phyloP scores from a whole-genome alignment of 2,113 vertebrate genomes.

The Cyrtonyx montezumae region DNA sequence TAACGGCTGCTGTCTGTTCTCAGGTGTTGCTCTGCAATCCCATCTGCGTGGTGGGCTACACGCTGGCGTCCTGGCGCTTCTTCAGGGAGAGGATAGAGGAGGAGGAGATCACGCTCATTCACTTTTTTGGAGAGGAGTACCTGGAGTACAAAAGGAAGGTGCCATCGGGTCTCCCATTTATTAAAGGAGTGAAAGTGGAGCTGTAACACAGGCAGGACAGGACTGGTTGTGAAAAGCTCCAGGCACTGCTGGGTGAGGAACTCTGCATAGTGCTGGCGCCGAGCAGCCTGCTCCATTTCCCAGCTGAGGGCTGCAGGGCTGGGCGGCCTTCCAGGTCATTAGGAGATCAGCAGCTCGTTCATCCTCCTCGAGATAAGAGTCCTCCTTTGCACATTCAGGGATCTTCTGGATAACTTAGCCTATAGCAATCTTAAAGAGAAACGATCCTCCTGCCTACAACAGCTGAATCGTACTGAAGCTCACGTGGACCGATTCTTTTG shows the following conservation, averaged over 20 bases:
- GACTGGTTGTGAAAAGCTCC: not conserved
- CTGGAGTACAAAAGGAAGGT: conserved; percentile 93
- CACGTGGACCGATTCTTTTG: not conserved
- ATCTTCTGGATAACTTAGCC: conserved; percentile 25
- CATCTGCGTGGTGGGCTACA: conserved; percentile 89
- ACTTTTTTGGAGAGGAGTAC: conserved; percentile 96
- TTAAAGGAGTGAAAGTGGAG: conserved; percentile 90
- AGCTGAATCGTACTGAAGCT: not conserved
- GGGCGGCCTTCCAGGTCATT: not conserved
- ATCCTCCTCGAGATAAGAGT: not conserved
- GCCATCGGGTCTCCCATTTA: conserved; percentile 93
- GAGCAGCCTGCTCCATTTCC: not conserved
- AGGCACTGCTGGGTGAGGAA: not conserved
- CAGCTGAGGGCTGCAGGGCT: not conserved
- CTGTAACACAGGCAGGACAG: conserved; percentile 46
- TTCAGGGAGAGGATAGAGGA: conserved; percentile 96
- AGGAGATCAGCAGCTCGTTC: not conserved
- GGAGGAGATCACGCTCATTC: conserved; percentile 92
- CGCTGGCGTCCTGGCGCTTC: conserved; percentile 93
- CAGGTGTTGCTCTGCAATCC: conserved; percentile 96
- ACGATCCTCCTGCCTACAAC: not conserved
- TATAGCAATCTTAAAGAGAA: not conserved
- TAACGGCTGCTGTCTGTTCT: not conserved
- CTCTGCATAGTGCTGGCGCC: not conserved
- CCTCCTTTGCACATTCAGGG: not conserved